Conservation (phyloP, 2,797 vertebrate genomes). For the Microchirus variegatus region DNA sequence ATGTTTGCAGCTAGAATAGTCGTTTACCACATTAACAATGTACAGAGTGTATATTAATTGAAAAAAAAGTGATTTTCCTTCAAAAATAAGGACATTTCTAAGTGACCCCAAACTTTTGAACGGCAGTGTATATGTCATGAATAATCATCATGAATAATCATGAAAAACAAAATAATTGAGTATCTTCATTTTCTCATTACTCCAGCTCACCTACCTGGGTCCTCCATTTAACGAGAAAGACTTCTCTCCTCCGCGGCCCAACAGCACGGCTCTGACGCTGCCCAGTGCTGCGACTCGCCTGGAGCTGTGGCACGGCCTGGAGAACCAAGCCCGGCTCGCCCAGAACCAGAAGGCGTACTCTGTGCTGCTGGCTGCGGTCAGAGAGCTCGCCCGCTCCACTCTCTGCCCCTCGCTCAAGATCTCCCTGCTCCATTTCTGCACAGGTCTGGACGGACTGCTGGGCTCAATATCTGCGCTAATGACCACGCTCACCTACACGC, state of each 20-base stretch:
- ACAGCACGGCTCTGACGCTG: conserved; percentile 87
- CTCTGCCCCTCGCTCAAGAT: conserved; percentile 89
- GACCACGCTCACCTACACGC: conserved; percentile 89
- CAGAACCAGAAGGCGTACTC: conserved; percentile 96
- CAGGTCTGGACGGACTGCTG: conserved; percentile 91
- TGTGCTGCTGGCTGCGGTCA: conserved; percentile 89
- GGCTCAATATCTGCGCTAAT: conserved; percentile 94
- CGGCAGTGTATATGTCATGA: too few species aligned
- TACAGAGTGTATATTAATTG: too few species aligned
- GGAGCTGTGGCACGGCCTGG: conserved; percentile 92
- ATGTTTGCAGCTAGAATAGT: too few species aligned
- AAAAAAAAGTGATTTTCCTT: too few species aligned
- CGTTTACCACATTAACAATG: too few species aligned
- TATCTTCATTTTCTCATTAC: too few species aligned
- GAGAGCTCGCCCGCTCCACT: conserved; percentile 88
- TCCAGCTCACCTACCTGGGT: conserved; percentile 93
- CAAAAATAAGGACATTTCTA: too few species aligned
- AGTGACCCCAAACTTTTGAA: too few species aligned
- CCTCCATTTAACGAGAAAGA: conserved; percentile 96
- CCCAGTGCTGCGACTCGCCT: conserved; percentile 93
- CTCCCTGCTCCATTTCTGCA: conserved; percentile 92
- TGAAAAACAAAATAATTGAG: too few species aligned
- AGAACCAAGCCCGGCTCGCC: conserved; percentile 91
- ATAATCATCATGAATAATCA: too few species aligned
- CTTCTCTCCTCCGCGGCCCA: conserved; percentile 93